phyloP scores from a whole-genome alignment of 2,888 invertebrate species.

The Cactoblastis cactorum region DNA sequence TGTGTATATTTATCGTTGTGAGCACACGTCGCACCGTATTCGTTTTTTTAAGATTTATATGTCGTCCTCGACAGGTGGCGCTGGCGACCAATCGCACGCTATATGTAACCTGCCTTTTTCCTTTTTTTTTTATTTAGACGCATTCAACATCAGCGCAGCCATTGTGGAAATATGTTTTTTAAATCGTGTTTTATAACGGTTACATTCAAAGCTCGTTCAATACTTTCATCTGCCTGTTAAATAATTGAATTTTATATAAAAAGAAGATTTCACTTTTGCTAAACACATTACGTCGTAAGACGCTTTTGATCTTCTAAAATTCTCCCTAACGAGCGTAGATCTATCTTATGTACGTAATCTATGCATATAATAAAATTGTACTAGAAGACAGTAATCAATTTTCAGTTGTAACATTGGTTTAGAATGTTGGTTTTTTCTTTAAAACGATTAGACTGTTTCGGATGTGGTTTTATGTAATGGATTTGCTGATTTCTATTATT shows the following conservation, averaged over 20 bases:
- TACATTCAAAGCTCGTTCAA: conserved; percentile 13
- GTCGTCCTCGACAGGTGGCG: conserved; percentile 67
- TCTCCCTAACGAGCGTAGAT: no score
- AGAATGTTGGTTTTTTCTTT: no score
- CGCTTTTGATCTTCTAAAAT: no score
- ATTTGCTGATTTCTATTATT: no score
- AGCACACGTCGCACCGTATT: conserved; percentile 2
- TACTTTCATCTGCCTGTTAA: conserved; percentile 1
- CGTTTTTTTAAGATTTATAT: conserved; percentile 49
- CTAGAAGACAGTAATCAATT: no score
- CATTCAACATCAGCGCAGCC: conserved; percentile 37
- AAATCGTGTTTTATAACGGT: conserved; percentile 24
- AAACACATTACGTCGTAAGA: no score
- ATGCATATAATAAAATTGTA: no score
- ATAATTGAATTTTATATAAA: background rate
- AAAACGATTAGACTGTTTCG: no score
- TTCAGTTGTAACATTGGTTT: no score
- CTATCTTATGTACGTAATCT: no score
- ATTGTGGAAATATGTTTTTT: conserved; percentile 33
- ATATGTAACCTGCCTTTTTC: conserved; percentile 60
- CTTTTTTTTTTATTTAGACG: conserved; percentile 49
- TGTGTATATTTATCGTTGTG: background rate
- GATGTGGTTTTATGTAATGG: no score
- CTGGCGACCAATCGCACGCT: conserved; percentile 52
- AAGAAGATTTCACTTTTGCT: no score